A percentile compares a stretch with the other conserved stretches of the same genome.
Evolutionary conservation across 2,797 vertebrate genomes (phyloP).

Genomic region (Carcharodon carcharias): DNA sequence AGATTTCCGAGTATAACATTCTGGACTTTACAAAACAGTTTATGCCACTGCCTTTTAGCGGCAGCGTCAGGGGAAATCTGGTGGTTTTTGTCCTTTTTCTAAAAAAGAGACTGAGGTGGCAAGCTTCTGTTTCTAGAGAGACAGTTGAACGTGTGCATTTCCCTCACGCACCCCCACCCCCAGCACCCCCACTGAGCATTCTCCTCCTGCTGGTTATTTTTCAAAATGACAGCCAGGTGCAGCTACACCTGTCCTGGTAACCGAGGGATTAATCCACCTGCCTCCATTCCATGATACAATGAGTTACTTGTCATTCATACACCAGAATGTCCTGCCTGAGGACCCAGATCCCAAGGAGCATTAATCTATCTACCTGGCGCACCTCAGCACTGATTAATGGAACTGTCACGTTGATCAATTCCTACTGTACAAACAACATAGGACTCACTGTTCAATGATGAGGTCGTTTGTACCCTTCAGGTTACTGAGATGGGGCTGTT

Average conservation of each 20-base stretch:
- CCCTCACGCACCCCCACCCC: too few relatives aligned
- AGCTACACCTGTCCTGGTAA: background rate
- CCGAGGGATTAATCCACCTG: background rate
- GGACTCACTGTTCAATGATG: background rate
- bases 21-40: background rate
- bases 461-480: background rate
- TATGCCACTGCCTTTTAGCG: too few relatives aligned
- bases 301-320: background rate
- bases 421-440: background rate
- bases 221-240: background rate
- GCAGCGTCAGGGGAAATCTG: background rate
- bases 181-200: background rate
- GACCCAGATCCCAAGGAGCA: background rate
- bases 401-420: conserved; percentile 1
- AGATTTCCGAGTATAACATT: background rate
- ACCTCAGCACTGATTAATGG: background rate
- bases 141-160: background rate
- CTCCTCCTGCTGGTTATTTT: background rate
- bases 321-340: background rate
- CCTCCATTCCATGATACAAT: background rate
- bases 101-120: background rate
- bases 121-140: background rate
- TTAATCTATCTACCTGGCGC: background rate
- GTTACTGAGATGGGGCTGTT: background rate
- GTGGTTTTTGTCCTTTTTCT: background rate